Base-by-base conservation (phyloP, 2,888 invertebrate species). In the Plagiodera versicolora region DNA sequence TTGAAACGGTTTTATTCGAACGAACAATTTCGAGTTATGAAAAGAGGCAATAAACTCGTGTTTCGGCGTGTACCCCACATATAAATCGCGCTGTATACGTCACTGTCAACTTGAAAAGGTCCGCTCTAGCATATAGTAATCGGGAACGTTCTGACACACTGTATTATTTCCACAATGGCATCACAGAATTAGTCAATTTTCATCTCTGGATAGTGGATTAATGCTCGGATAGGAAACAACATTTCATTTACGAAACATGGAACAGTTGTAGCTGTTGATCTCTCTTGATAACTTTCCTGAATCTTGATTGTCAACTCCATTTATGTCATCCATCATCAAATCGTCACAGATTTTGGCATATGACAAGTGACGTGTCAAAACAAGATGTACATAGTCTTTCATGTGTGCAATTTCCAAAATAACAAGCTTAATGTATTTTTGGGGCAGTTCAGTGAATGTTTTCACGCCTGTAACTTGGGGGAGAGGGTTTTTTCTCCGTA, bases 141-240 rank as follows among this genome's bases (percentile, higher is more conserved):
- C 52, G 60, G 56, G 56, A 53, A 60, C 53, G 56, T 56, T 56
- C 56, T 56, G 51, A 56, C 60, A 56, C 56, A 53, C 53, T 28
- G 48, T 58, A 56, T 60, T 56, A 51, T 60, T 51, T 56, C 51
- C 60, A 51, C 56, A 60, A 60, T 60, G 51, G 39, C 39, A 24
- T 56, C 46, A 52, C 39, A 39, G 60, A 51, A 52, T 56, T 59
- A 54, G 48, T 49, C 18, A 39, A 56, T 50, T 50, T 53, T 50
- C 50, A 32, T 32, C 32, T 32, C 32, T 11, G 10, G 32, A 32
- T 32, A 32, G 32, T 32, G 32, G 32, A 32, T 32, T 32, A 32
- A 32, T 32, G 6, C 32, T 6, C 11, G 10, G 32, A 32, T 6
- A 32, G 32, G 32, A 6, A 32, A 32, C 32, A 32, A 11, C 2